Base-by-base conservation (phyloP, 2,113 vertebrate genomes). In the Trematomus loennbergii region DNA sequence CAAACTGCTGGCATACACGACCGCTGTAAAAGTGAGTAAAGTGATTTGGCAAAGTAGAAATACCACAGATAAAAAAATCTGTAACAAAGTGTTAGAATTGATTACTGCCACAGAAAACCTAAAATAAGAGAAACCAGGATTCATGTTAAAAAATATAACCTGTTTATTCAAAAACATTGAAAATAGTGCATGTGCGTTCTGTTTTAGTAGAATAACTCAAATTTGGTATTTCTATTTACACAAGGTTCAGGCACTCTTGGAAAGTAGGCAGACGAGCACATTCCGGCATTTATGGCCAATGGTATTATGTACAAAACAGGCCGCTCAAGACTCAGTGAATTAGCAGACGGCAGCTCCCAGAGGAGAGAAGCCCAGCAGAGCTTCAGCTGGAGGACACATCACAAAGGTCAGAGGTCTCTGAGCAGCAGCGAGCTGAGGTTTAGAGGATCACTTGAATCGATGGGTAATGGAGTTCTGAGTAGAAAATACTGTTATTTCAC, bases 371-470 rank as follows among this genome's bases (percentile, higher is more conserved):
- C 50, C 55, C 63, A 59, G 79, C 58, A 12, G 65, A 53, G 78
- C 79, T 85, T 79, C 89, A 88, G 88, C 55, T 90, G 90, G 81
- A 80, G 85, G 85, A 79, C 53, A 79, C 86, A 89, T 92, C 81
- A 84, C 53, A 20, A 75, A 79, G 74, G 74, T 82, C 72, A 69
- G 2, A 53, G 78, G 40, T 79, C 70, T 83, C 66, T 71, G 40
- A 54, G 71, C 88, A 77, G 49, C 64, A 79, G 83, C 78, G 59
- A 52, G 65, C 67, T 58, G 76, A 73, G 73, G 73, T 71, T 81
- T 72, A 65, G 67, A 20, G 63, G 63, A 63, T 61, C 67, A 54
- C 57, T 40, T 29, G 69, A 77, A 71, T 49, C 61, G 57, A 79
- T 82, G 89, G 87, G 78, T 82, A 81, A 76, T 79, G 73, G 60